Evolutionary conservation across 2,113 vertebrate species (phyloP).

Genomic region (Cercocebus atys): DNA sequence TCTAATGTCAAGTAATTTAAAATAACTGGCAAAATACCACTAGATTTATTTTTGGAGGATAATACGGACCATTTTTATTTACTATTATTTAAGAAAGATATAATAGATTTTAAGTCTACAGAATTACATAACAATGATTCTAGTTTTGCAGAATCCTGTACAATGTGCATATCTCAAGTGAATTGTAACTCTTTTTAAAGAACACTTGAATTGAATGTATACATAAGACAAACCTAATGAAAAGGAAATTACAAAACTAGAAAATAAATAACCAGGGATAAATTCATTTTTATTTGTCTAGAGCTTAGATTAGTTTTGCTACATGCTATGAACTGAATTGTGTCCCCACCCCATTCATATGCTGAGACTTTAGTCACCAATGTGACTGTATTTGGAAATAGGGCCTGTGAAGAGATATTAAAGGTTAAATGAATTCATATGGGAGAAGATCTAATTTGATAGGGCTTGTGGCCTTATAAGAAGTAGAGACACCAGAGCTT

Average conservation of each 20-base stretch:
- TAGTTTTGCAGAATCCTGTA: not conserved
- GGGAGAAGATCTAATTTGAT: not conserved
- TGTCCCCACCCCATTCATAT: rapidly evolving
- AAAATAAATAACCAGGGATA: not conserved
- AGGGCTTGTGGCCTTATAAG: not conserved
- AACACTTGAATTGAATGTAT: not conserved
- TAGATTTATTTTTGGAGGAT: not conserved
- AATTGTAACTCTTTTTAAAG: not conserved
- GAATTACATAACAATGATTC: not conserved
- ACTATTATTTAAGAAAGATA: not conserved
- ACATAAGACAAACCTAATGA: not conserved
- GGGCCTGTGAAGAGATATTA: not conserved
- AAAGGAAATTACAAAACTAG: not conserved
- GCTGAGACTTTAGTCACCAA: not conserved
- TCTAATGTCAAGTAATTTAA: not conserved
- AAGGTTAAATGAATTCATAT: not conserved
- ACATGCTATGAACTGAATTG: not conserved
- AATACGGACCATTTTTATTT: not conserved
- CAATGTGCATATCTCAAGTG: not conserved
- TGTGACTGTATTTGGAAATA: not conserved
- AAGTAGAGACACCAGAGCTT: not conserved
- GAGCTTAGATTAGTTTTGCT: not conserved
- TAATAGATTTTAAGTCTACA: not conserved
- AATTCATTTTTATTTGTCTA: not conserved
- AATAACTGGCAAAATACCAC: not conserved